phyloP scores from a whole-genome alignment of 2,797 vertebrate genomes.

The Sebastes nivosus region DNA sequence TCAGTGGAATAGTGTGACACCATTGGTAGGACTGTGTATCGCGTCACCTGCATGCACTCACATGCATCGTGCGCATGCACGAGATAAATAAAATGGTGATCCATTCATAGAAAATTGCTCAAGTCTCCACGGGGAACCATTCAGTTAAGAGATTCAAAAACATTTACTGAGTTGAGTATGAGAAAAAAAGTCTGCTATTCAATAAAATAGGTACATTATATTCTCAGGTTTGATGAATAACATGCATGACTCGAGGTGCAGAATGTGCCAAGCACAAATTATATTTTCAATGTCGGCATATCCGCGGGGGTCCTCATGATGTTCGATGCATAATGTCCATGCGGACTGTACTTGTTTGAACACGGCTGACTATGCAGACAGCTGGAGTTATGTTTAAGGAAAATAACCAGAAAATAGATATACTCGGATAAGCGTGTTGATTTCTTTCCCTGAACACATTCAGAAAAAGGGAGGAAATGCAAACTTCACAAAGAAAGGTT shows the following conservation, averaged over 20 bases:
- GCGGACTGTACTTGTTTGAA: not conserved
- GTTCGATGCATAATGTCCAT: not conserved
- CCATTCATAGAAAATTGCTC: not conserved
- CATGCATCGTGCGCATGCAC: not conserved
- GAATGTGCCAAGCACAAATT: not conserved
- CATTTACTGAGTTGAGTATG: not conserved
- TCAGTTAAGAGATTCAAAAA: not conserved
- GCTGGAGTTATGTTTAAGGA: not conserved
- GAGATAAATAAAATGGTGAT: not conserved
- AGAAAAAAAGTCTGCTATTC: not conserved
- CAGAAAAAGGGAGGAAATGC: not conserved
- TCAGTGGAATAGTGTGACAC: not conserved
- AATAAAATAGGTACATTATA: not conserved
- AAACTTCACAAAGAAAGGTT: not conserved
- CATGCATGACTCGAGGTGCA: not conserved
- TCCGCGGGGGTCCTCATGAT: not conserved
- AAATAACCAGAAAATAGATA: not conserved
- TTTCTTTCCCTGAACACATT: not conserved
- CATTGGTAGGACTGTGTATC: not conserved
- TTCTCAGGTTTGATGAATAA: not conserved
- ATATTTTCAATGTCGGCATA: not conserved
- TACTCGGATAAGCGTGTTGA: not conserved
- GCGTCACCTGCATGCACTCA: not conserved
- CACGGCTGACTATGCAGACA: not conserved
- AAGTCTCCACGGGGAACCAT: not conserved